Conservation (phyloP, 2,888 invertebrate genomes). For the Caenorhabditis sp. region DNA sequence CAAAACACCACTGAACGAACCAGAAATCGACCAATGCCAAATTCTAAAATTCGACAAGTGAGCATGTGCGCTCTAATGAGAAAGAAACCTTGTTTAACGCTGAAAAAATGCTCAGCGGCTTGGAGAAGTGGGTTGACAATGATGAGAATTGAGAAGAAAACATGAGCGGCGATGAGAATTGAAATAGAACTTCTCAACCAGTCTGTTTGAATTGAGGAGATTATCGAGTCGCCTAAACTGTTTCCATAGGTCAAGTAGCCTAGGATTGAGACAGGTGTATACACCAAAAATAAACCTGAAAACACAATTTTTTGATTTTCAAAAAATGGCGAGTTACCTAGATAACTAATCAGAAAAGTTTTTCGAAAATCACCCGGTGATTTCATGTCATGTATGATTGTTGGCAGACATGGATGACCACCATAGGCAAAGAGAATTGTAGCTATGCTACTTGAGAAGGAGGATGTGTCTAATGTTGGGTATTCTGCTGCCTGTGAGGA, state of each 20-base stretch:
- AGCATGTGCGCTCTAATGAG: neutral
- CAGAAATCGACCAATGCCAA: slow-evolving; percentile 41
- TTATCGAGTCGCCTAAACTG: slow-evolving; percentile 37
- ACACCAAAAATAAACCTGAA: slow-evolving; percentile 40
- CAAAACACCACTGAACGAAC: slow-evolving; percentile 34
- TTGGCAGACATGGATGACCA: slow-evolving; percentile 47
- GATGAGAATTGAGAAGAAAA: slow-evolving; percentile 46
- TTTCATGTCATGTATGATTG: slow-evolving; percentile 48
- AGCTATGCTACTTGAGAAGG: slow-evolving; percentile 36
- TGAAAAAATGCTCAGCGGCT: slow-evolving; percentile 36
- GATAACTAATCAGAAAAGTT: slow-evolving; percentile 39
- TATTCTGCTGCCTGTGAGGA: slow-evolving; percentile 21
- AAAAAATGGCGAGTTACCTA: slow-evolving; percentile 22
- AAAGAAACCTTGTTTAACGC: slow-evolving; percentile 42
- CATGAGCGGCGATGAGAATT: slow-evolving; percentile 41
- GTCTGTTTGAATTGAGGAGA: slow-evolving; percentile 40
- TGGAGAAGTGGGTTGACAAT: slow-evolving; percentile 46
- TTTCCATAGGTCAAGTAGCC: slow-evolving; percentile 42
- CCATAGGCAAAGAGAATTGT: slow-evolving; percentile 50
- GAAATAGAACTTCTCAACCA: slow-evolving; percentile 25
- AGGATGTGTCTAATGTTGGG: slow-evolving; percentile 10
- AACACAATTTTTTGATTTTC: neutral
- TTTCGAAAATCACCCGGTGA: slow-evolving; percentile 33
- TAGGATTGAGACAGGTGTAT: slow-evolving; percentile 40
- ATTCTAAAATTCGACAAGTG: slow-evolving; percentile 12